Percentiles rank a stretch among this genome's conserved stretches.
Conservation (phyloP, 2,797 vertebrate genomes). For the Aphelocoma californica region DNA sequence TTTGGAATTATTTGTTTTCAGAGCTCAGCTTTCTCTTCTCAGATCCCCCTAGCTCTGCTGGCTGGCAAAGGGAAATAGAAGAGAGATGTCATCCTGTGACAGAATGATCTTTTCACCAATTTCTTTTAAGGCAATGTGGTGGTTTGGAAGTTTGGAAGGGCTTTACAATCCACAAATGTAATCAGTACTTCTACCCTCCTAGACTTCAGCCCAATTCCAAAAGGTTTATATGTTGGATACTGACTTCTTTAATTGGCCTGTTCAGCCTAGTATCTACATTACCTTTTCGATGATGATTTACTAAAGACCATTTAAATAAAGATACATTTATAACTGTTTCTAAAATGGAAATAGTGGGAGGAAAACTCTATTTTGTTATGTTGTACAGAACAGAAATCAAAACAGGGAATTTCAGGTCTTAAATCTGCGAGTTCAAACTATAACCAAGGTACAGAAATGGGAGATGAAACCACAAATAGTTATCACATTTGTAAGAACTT, state of each 20-base stretch:
- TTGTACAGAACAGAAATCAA: background rate
- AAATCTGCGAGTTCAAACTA: background rate
- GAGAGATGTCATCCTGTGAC: background rate
- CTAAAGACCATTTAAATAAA: background rate
- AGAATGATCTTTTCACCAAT: background rate
- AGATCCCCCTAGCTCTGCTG: background rate
- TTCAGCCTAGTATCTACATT: background rate
- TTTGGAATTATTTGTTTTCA: slow-evolving; percentile 18
- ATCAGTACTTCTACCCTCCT: background rate
- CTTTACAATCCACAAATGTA: background rate
- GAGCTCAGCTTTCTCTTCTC: slow-evolving; percentile 14
- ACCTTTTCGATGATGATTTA: background rate
- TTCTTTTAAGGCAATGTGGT: background rate
- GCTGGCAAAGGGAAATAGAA: background rate
- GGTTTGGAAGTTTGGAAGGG: too few species aligned
- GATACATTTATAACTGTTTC: background rate
- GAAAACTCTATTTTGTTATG: background rate
- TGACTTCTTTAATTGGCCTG: background rate
- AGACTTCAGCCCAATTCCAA: background rate
- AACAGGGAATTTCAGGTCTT: background rate
- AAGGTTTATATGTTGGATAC: background rate
- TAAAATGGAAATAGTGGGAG: background rate
- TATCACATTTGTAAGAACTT: background rate
- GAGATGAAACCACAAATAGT: background rate
- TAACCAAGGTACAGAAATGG: background rate